phyloP scores from a whole-genome alignment of 2,113 vertebrate species.

The Laticauda colubrina region DNA sequence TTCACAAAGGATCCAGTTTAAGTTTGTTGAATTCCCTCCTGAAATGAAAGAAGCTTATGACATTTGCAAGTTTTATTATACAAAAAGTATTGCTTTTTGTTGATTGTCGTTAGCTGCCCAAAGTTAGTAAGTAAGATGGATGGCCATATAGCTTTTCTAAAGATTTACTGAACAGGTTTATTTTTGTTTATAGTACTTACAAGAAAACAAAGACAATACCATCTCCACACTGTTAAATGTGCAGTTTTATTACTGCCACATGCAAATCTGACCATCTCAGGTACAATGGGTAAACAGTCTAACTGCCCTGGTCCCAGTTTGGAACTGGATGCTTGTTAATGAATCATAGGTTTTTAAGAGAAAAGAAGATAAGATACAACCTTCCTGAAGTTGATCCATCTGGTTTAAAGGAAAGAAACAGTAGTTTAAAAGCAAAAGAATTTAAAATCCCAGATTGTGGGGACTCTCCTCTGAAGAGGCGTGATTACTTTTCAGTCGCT shows the following conservation, averaged over 20 bases:
- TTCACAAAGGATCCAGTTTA: not conserved
- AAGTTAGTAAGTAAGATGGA: not conserved
- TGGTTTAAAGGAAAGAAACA: not conserved
- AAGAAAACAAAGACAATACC: not conserved
- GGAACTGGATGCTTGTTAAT: not conserved
- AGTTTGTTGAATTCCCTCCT: not conserved
- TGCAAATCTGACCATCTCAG: not conserved
- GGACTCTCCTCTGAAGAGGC: not conserved
- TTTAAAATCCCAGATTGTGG: not conserved
- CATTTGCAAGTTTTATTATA: not conserved
- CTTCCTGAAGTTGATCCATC: not conserved
- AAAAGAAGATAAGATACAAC: not conserved
- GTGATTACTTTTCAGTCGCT: not conserved
- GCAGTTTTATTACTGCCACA: not conserved
- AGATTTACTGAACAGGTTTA: not conserved
- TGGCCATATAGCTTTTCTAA: not conserved
- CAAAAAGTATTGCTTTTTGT: not conserved
- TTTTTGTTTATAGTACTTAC: not conserved
- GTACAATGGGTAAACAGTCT: not conserved
- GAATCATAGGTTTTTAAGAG: not conserved
- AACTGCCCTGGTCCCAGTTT: not conserved
- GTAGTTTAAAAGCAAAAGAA: not conserved
- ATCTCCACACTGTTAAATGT: not conserved
- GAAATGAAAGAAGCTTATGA: not conserved
- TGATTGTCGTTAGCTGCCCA: not conserved